Conservation (phyloP, 2,797 vertebrate species). For the Coluber constrictor region DNA sequence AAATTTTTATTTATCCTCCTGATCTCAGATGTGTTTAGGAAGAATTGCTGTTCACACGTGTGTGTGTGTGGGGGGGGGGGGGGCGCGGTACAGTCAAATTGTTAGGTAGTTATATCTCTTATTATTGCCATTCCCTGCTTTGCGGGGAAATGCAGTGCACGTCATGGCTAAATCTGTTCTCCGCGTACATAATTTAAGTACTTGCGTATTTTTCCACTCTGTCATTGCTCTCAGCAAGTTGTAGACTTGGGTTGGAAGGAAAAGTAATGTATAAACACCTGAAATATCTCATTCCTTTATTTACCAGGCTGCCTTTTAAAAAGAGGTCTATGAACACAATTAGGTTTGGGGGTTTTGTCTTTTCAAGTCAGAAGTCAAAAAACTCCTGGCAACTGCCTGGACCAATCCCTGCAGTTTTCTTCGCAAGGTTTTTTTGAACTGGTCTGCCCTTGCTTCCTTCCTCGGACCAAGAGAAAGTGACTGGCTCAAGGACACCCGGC, state of each 20-base stretch:
- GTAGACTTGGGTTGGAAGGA: conserved; percentile 46
- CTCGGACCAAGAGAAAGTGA: not conserved
- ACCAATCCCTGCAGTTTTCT: not conserved
- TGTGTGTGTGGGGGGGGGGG: too few relatives aligned
- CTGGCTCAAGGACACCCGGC: not conserved
- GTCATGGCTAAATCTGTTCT: not conserved
- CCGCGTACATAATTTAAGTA: conserved; percentile 38
- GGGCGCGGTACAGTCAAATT: not conserved
- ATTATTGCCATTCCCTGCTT: conserved; percentile 40
- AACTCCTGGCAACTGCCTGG: not conserved
- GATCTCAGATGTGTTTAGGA: not conserved
- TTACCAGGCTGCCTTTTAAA: conserved; percentile 34
- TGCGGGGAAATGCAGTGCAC: conserved; percentile 29
- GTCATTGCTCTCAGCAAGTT: conserved; percentile 22
- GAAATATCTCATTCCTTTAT: conserved; percentile 31
- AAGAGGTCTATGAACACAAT: not conserved
- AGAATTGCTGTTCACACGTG: not conserved
- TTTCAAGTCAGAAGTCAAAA: not conserved
- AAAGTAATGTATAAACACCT: conserved; percentile 53
- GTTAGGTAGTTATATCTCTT: conserved; percentile 29
- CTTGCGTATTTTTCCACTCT: conserved; percentile 26
- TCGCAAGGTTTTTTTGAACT: not conserved
- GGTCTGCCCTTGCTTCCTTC: not conserved
- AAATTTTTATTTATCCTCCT: not conserved
- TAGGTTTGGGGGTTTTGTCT: not conserved